Conservation (phyloP, 1,140 invertebrate species). For the Thaumetopoea pityocampa region DNA sequence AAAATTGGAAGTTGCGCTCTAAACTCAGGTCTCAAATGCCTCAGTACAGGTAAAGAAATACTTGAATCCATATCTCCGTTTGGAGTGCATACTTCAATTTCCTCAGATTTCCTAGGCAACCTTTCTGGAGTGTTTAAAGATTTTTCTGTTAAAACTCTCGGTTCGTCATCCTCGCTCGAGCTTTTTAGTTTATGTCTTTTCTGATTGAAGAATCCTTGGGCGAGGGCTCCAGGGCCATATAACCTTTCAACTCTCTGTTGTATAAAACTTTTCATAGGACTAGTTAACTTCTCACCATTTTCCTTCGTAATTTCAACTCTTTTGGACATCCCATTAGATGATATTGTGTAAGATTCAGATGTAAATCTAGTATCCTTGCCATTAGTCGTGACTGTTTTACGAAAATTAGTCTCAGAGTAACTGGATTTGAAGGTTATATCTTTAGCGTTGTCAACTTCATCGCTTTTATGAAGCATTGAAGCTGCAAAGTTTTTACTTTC, state of each 20-base stretch:
- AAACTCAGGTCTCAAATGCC: slow-evolving; percentile 89
- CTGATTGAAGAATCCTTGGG: slow-evolving; percentile 87
- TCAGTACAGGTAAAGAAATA: slow-evolving; percentile 82
- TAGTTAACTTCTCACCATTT: slow-evolving; percentile 66
- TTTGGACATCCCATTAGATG: slow-evolving; percentile 62
- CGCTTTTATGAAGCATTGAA: slow-evolving; percentile 60
- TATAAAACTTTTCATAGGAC: slow-evolving; percentile 87
- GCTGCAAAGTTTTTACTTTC: slow-evolving; percentile 63
- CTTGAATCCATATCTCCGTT: slow-evolving; percentile 47
- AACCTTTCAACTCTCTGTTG: slow-evolving; percentile 91
- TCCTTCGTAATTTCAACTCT: slow-evolving; percentile 66
- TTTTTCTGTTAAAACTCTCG: slow-evolving; percentile 58
- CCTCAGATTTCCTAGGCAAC: slow-evolving; percentile 29
- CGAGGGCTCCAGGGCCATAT: slow-evolving; percentile 89
- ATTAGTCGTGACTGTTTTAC: slow-evolving; percentile 55
- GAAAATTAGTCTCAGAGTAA: slow-evolving; percentile 71
- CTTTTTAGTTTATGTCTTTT: slow-evolving; percentile 72
- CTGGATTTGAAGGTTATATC: slow-evolving; percentile 67
- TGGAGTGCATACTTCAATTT: slow-evolving; percentile 43
- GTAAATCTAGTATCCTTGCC: slow-evolving; percentile 51
- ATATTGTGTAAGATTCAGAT: slow-evolving; percentile 68
- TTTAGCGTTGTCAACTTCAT: slow-evolving; percentile 60
- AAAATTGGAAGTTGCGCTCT: slow-evolving; percentile 86
- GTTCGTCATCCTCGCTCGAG: slow-evolving; percentile 56
- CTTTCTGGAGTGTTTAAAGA: slow-evolving; percentile 58